Percentiles rank a stretch among this genome's conserved stretches.
Evolutionary conservation across 2,113 vertebrate species (phyloP).

Genomic region (Struthidea cinerea): DNA sequence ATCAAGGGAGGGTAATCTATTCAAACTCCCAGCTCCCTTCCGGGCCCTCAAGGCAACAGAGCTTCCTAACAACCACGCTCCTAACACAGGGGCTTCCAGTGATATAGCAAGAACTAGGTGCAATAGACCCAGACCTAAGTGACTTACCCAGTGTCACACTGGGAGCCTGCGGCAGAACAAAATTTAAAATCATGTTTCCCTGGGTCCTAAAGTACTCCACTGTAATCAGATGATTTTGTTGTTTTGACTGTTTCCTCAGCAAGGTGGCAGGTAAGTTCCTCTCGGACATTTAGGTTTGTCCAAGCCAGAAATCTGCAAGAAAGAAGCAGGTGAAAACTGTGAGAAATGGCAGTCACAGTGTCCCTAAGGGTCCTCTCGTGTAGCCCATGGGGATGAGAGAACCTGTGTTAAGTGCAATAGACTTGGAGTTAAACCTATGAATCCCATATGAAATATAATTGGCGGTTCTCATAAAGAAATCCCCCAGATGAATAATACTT

Average conservation of each 20-base stretch:
- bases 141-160: neutral
- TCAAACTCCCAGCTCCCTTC: neutral
- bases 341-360: neutral
- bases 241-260: neutral
- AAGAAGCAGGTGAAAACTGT: neutral
- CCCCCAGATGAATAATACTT: neutral
- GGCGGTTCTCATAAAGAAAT: neutral
- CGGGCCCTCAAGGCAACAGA: neutral
- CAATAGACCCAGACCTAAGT: neutral
- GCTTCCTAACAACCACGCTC: neutral
- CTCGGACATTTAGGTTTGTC: neutral
- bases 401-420: neutral
- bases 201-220: neutral
- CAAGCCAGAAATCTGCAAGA: neutral
- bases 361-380: neutral
- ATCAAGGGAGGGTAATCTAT: neutral
- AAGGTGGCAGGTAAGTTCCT: neutral
- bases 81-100: neutral
- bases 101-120: neutral
- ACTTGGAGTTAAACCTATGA: neutral
- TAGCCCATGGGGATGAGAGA: neutral
- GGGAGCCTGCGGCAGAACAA: neutral
- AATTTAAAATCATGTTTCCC: neutral
- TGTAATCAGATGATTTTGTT: neutral
- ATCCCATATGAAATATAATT: neutral